Conservation (phyloP, 2,797 vertebrate genomes). For the Neosilurus hyrtlii region DNA sequence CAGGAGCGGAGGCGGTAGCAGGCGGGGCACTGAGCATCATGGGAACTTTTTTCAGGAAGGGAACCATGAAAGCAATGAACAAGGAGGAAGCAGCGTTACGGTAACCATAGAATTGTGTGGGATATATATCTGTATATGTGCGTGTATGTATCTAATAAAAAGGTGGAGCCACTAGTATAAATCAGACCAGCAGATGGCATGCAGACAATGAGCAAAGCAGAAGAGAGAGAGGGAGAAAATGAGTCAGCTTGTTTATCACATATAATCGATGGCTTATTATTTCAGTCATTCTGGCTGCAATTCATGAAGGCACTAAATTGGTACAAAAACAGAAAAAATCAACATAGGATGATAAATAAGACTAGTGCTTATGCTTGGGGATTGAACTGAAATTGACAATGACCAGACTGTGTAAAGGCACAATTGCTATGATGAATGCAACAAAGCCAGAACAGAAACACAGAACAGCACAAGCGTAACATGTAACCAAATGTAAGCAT, state of each 20-base stretch:
- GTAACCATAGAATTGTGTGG: slow-evolving; percentile 86
- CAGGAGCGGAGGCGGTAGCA: slow-evolving; percentile 99
- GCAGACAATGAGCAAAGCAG: slow-evolving; percentile 96
- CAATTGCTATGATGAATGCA: slow-evolving; percentile 1
- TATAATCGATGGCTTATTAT: neutral
- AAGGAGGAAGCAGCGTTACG: slow-evolving; percentile 99
- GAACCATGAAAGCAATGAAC: slow-evolving; percentile 99
- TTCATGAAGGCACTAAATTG: neutral
- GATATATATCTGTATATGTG: slow-evolving; percentile 70
- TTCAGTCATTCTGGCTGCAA: neutral
- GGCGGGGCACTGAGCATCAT: slow-evolving; percentile 99
- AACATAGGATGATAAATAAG: neutral
- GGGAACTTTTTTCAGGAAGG: slow-evolving; percentile 99
- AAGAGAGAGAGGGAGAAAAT: slow-evolving; percentile 55
- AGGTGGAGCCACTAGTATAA: slow-evolving; percentile 93
- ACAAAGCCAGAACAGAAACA: slow-evolving; percentile 14
- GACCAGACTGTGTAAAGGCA: slow-evolving; percentile 8
- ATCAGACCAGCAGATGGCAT: slow-evolving; percentile 99
- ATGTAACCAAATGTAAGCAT: slow-evolving; percentile 12
- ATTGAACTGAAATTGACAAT: neutral
- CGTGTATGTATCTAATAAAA: slow-evolving; percentile 88
- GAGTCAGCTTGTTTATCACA: slow-evolving; percentile 22
- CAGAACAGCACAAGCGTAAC: slow-evolving; percentile 55
- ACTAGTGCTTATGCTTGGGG: slow-evolving; percentile 1
- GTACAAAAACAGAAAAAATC: slow-evolving; percentile 22